Evolutionary conservation across 92 coral and sea anemone genomes (phyloP).

Genomic region (Palythoa heliodiscus): DNA sequence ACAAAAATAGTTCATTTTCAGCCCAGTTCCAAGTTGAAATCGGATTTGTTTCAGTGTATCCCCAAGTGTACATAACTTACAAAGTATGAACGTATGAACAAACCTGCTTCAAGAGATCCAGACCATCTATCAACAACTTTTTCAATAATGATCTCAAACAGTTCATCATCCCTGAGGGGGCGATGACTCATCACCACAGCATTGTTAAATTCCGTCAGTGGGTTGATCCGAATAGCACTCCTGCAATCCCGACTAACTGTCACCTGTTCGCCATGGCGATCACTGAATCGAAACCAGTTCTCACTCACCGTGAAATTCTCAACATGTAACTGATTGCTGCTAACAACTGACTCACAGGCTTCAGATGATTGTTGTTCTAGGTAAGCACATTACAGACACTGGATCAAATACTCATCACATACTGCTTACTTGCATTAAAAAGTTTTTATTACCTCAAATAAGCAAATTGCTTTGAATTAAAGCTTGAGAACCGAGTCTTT

Average conservation of each 20-base stretch:
- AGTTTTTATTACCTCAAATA: neutral
- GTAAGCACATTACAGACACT: neutral
- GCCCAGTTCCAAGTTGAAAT: no score
- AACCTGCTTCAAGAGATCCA: slow-evolving; percentile 83
- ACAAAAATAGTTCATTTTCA: no score
- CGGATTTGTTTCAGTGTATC: no score
- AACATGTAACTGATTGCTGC: slow-evolving; percentile 4
- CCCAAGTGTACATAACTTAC: no score
- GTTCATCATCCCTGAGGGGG: slow-evolving; percentile 81
- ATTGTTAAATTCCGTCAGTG: slow-evolving; percentile 92
- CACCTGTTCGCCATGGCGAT: slow-evolving; percentile 85
- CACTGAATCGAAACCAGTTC: slow-evolving; percentile 78
- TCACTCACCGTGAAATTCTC: slow-evolving; percentile 64
- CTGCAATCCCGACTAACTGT: slow-evolving; percentile 84
- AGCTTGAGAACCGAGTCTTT: neutral
- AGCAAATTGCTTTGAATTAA: no score
- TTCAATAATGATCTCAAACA: slow-evolving; percentile 78
- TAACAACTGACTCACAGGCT: neutral
- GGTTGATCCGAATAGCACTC: slow-evolving; percentile 86
- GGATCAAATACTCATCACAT: neutral
- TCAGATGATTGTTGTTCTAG: slow-evolving; percentile 31
- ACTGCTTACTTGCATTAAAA: neutral
- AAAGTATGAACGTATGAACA: slow-evolving; percentile 3
- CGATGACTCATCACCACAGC: slow-evolving; percentile 93
- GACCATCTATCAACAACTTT: slow-evolving; percentile 89